A percentile compares a stretch with the other conserved stretches of the same genome.
Evolutionary conservation across 2,113 vertebrate species (phyloP).

Genomic region (Bombycilla garrulus): DNA sequence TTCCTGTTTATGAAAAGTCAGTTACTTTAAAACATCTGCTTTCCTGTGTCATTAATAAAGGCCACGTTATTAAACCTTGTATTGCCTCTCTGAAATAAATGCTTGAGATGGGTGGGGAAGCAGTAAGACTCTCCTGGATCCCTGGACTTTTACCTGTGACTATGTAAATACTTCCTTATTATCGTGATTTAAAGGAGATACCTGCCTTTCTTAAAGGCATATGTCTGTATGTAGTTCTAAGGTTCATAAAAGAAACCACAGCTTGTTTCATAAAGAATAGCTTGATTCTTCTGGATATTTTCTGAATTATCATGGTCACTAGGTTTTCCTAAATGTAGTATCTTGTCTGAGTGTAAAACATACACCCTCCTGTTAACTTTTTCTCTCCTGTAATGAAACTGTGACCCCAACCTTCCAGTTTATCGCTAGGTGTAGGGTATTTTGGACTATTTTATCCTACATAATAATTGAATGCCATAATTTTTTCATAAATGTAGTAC

Average conservation of each 20-base stretch:
- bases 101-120: background rate
- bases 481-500: background rate
- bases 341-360: background rate
- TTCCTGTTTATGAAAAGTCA: background rate
- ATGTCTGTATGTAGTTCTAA: background rate
- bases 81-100: background rate
- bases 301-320: background rate
- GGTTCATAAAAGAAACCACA: background rate
- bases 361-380: background rate
- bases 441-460: background rate
- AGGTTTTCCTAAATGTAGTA: background rate
- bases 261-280: background rate
- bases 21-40: conserved; percentile 28
- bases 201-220: background rate
- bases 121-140: background rate
- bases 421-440: background rate
- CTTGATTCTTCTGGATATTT: background rate
- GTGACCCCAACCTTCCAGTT: background rate
- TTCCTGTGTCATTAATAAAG: conserved; percentile 47
- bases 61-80: background rate
- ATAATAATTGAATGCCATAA: background rate
- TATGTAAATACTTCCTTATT: background rate
- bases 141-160: background rate
- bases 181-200: background rate
- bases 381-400: background rate